Conservation (phyloP, 1,140 invertebrate species). For the Lasioglossum baleicum region DNA sequence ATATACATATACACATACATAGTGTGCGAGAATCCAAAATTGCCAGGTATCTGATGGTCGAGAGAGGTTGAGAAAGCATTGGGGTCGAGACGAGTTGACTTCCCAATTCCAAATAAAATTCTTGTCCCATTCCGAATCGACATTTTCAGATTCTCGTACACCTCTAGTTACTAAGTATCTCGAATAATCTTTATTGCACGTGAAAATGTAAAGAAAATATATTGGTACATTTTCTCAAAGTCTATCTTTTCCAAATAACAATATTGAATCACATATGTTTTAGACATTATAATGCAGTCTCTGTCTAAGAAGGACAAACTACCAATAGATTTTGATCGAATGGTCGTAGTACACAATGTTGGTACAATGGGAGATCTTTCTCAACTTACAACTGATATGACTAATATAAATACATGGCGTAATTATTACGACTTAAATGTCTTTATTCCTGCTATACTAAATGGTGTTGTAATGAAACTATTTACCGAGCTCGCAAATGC, state of each 20-base stretch:
- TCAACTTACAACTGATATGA: conserved; percentile 82
- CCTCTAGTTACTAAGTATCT: neutral
- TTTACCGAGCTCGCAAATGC: conserved; percentile 77
- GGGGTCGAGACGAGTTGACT: no score
- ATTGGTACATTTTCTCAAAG: no score
- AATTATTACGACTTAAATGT: conserved; percentile 90
- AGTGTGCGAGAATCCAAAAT: no score
- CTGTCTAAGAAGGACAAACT: conserved; percentile 73
- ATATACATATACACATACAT: neutral
- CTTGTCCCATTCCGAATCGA: no score
- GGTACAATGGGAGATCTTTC: conserved; percentile 90
- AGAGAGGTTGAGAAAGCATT: no score
- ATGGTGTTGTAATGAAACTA: conserved; percentile 86
- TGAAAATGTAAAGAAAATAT: no score
- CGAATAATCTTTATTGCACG: no score
- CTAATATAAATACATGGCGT: conserved; percentile 82
- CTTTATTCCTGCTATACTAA: conserved; percentile 88
- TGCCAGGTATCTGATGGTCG: no score
- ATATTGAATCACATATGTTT: conserved; percentile 7
- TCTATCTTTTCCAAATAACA: neutral
- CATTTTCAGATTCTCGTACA: no score
- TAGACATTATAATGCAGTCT: conserved; percentile 77
- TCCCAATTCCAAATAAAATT: no score
- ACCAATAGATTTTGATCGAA: conserved; percentile 82
- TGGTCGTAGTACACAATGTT: conserved; percentile 93